Conservation (phyloP, 2,113 vertebrate species). For the Tupaia chinensis region DNA sequence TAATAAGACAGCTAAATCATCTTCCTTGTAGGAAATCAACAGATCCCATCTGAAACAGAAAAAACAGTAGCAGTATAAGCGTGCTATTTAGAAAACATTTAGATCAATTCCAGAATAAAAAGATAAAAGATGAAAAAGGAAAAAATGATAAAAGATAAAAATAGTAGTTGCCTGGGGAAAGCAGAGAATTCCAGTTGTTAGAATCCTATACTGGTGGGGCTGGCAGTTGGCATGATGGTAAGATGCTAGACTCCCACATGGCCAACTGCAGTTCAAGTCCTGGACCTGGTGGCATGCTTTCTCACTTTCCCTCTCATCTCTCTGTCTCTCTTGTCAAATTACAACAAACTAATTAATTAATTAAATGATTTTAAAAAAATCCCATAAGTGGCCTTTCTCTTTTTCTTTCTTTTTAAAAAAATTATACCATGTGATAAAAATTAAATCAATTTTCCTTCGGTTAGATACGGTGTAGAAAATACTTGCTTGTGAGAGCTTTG, state of each 20-base stretch:
- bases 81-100: slow-evolving; percentile 12
- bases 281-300: too few relatives aligned
- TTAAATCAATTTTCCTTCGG: slow-evolving; percentile 17
- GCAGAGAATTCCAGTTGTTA: not conserved
- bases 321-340: too few relatives aligned
- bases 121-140: slow-evolving; percentile 24
- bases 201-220: not conserved
- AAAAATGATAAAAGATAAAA: not conserved
- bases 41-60: not conserved
- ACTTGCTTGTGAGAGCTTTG: not conserved
- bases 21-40: not conserved
- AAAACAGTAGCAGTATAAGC: not conserved
- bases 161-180: not conserved
- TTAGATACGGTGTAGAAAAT: not conserved
- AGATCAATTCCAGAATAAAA: slow-evolving; percentile 21
- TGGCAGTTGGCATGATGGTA: too few relatives aligned
- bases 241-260: too few relatives aligned
- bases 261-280: too few relatives aligned
- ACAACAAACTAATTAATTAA: too few relatives aligned
- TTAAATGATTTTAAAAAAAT: too few relatives aligned
- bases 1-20: not conserved
- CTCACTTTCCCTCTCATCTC: too few relatives aligned
- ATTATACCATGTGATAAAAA: not conserved
- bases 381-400: too few relatives aligned
- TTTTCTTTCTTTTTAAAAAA: not conserved